Evolutionary conservation across 2,888 invertebrate species (phyloP).

Genomic region (Mythimna albipuncta): DNA sequence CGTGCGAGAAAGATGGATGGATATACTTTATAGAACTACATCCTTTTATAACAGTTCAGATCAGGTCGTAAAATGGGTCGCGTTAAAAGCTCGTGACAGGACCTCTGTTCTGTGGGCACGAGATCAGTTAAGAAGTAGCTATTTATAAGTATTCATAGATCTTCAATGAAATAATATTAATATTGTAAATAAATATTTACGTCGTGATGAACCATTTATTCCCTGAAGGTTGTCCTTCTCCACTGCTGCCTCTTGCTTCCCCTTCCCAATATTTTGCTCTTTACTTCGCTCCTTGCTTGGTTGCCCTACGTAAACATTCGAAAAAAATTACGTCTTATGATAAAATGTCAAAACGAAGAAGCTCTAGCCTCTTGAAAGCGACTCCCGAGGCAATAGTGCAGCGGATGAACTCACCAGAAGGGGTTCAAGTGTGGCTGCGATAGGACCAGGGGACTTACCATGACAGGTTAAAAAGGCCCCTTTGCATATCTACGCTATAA

Average conservation of each 20-base stretch:
- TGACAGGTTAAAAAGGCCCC: too few species aligned
- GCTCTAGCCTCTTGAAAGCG: neutral
- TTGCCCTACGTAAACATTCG: slow-evolving; percentile 32
- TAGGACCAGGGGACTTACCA: neutral
- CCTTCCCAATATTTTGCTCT: slow-evolving; percentile 10
- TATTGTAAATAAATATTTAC: slow-evolving; percentile 35
- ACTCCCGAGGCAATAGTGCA: neutral
- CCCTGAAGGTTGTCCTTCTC: slow-evolving; percentile 26
- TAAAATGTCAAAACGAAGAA: neutral
- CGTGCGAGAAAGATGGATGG: too few species aligned
- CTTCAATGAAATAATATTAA: neutral
- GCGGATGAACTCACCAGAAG: neutral
- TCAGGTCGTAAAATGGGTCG: too few species aligned
- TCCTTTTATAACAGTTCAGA: too few species aligned
- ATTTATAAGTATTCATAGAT: neutral
- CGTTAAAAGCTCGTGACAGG: too few species aligned
- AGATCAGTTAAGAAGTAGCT: neutral
- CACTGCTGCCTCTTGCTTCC: neutral
- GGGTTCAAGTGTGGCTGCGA: neutral
- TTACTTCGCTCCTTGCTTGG: slow-evolving; percentile 33
- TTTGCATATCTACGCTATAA: neutral
- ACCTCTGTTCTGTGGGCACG: neutral
- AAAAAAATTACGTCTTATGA: neutral
- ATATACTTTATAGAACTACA: too few species aligned
- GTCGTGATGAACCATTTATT: slow-evolving; percentile 1